Base-by-base conservation (phyloP, 1,140 invertebrate genomes). In the Coptotermes formosanus region DNA sequence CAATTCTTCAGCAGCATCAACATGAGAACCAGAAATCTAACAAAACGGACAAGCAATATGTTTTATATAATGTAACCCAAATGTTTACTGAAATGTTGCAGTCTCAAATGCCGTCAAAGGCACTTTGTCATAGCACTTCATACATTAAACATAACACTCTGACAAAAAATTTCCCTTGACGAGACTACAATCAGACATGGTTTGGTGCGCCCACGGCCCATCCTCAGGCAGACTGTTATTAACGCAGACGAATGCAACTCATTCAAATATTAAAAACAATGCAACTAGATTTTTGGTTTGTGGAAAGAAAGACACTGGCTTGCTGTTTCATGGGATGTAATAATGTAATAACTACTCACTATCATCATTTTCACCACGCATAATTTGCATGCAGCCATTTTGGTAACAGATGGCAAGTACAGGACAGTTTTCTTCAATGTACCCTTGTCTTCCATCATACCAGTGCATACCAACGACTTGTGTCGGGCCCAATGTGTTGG, bases 351-450 rank as follows among this genome's bases (percentile, higher is more conserved):
- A 59, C 81, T 64, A 45, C 85, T 86, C 48, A 86, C 85, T 94
- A 90, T 97, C 96, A 91, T 99, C 98, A 89, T 93, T 95, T 89
- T 98, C 97, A 90, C 95, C 94, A 88, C 94, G 94, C 96, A 99
- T 98, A 30, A 99, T 91, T 89, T 98, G 95, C 88, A 98, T 93
- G 87, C 94, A 92, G 0, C 98, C 98, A 90, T 94, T 96, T 90
- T 96, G 94, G 91, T 97, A 99, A 88, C 96, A 97, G 88, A 99
- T 94, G 0, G 95, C 95, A 44, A 99, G 91, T 44, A 95, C 94
- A 0, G 97, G 97, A 89, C 94, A 94, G 85, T 95, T 95, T 0
- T 93, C 89, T 38, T 96, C 94, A 1, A 95, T 90, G 87, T 94
- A 94, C 3, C 95, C 95, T 90, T 94, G 91, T 85, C 93, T 93